Evolutionary conservation across 2,888 invertebrate genomes (phyloP).

Genomic region (Graphium colonna): DNA sequence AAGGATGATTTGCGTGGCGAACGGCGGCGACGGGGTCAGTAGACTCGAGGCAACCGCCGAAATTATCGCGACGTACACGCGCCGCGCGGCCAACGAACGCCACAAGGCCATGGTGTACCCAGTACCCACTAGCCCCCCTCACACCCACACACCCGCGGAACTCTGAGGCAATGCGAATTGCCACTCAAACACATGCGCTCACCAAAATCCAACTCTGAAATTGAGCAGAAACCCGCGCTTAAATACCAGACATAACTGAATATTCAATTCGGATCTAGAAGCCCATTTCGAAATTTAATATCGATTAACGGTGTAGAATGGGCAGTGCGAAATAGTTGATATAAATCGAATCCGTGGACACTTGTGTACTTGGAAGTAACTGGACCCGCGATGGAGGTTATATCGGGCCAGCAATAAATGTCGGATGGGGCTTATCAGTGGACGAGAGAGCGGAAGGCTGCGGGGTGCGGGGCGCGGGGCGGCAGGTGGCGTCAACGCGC

Average conservation of each 20-base stretch:
- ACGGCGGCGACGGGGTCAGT: constrained; percentile 73
- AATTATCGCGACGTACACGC: constrained; percentile 74
- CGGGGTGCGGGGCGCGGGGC: constrained; percentile 39
- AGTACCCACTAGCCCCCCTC: constrained; percentile 34
- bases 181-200: too few relatives aligned
- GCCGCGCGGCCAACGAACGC: constrained; percentile 70
- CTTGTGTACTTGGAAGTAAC: constrained; percentile 24
- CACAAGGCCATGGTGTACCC: constrained; percentile 60
- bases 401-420: constrained; percentile 30
- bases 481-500: constrained; percentile 75
- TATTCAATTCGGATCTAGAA: too few relatives aligned
- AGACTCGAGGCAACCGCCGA: constrained; percentile 72
- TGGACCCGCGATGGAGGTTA: constrained; percentile 29
- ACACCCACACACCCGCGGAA: constrained; percentile 13
- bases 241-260: too few relatives aligned
- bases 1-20: constrained; percentile 75
- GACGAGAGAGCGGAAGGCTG: constrained; percentile 39
- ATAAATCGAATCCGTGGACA: constrained; percentile 4
- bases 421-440: constrained; percentile 29
- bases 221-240: too few relatives aligned
- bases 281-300: too few relatives aligned
- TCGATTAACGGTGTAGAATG: neutral
- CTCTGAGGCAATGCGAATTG: neutral
- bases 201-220: too few relatives aligned
- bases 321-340: constrained; percentile 1